A percentile compares a stretch with the other conserved stretches of the same genome.
Conservation (phyloP, 2,113 vertebrate species). For the Calidris pygmaea region DNA sequence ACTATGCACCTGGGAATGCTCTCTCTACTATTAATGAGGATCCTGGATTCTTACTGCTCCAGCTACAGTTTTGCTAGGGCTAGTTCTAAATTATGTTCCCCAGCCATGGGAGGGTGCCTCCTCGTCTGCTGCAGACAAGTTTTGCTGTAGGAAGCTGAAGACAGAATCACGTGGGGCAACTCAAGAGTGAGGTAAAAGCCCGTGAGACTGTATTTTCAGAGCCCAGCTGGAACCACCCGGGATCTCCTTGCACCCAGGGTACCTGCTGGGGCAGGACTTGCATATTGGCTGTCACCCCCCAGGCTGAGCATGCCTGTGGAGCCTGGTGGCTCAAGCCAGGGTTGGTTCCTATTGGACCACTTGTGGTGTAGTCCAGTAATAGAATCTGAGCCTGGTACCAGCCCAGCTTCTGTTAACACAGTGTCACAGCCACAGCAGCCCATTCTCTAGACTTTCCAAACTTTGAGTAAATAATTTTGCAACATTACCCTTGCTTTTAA, state of each 20-base stretch:
- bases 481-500: background rate
- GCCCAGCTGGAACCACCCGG: background rate
- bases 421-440: background rate
- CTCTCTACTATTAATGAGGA: background rate
- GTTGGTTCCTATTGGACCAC: fast-evolving
- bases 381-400: fast-evolving
- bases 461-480: background rate
- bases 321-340: background rate
- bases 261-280: background rate
- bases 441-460: background rate
- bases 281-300: fast-evolving
- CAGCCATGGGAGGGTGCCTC: background rate
- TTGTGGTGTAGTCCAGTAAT: fast-evolving
- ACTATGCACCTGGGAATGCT: background rate
- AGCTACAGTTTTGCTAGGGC: background rate
- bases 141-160: background rate
- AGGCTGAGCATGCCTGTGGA: background rate
- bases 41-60: background rate
- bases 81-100: background rate
- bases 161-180: background rate
- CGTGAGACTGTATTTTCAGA: background rate
- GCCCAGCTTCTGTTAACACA: background rate
- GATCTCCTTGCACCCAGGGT: background rate
- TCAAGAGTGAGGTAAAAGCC: background rate
- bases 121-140: background rate